Percentiles rank a stretch among this genome's conserved stretches.
Evolutionary conservation across 2,888 invertebrate genomes (phyloP).

Genomic region (Microctonus aethiopoides): DNA sequence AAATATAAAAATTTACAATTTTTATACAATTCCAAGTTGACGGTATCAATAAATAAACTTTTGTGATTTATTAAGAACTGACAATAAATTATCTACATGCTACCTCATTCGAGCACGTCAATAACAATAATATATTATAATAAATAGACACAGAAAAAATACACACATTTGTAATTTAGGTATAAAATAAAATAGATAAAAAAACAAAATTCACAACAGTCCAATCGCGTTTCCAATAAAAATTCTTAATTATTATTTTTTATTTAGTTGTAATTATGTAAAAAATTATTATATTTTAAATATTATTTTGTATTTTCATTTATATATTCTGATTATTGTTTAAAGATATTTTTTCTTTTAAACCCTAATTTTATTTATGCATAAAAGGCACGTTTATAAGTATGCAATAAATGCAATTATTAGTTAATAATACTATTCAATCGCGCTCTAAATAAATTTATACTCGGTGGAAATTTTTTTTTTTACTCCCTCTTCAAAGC

Average conservation of each 20-base stretch:
- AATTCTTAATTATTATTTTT: background rate
- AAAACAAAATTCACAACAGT: background rate
- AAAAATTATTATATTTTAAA: background rate
- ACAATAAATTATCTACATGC: background rate
- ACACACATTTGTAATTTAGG: background rate
- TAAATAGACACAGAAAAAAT: background rate
- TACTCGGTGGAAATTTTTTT: background rate
- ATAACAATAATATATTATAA: background rate
- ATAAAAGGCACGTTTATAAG: background rate
- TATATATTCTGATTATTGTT: background rate
- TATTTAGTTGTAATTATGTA: background rate
- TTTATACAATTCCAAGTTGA: background rate
- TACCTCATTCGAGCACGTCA: background rate
- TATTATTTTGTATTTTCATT: background rate
- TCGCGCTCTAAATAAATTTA: background rate
- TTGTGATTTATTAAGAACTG: background rate
- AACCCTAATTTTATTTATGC: background rate
- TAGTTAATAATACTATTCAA: background rate
- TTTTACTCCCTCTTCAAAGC: background rate
- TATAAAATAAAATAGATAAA: background rate
- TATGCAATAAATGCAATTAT: background rate
- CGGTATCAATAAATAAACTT: slow-evolving; percentile 13
- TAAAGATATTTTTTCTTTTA: background rate
- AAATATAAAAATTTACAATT: slow-evolving; percentile 32
- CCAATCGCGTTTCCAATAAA: background rate